phyloP scores from a whole-genome alignment of 35 echinoderm and acorn worm species.

The Patiria miniata region DNA sequence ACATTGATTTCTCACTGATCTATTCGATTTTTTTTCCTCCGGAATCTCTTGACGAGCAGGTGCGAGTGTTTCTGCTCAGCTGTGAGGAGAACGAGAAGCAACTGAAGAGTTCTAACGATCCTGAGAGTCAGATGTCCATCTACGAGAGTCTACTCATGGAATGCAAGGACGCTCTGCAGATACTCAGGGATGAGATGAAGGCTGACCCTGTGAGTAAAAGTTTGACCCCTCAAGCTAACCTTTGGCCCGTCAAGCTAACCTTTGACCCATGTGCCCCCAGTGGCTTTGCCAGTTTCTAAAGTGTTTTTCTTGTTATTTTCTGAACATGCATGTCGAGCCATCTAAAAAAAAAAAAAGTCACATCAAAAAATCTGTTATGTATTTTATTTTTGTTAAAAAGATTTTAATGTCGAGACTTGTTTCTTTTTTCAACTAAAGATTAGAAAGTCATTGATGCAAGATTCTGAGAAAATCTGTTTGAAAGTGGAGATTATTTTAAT shows the following conservation, averaged over 20 bases:
- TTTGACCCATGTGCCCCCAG: background rate
- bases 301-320: background rate
- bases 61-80: constrained; percentile 76
- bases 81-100: constrained; percentile 93
- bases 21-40: background rate
- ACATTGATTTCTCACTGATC: too few species aligned
- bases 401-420: too few species aligned
- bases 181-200: constrained; percentile 87
- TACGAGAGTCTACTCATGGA: constrained; percentile 97
- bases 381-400: too few species aligned
- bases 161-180: constrained; percentile 94
- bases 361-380: too few species aligned
- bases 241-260: background rate
- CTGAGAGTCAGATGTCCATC: constrained; percentile 85
- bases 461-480: too few species aligned
- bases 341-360: too few species aligned
- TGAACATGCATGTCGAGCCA: background rate
- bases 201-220: constrained; percentile 84
- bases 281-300: background rate
- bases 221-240: background rate
- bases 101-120: constrained; percentile 54
- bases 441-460: too few species aligned
- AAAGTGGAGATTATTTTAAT: too few species aligned
- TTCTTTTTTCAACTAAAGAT: too few species aligned
- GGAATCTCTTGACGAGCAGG: background rate